Evolutionary conservation across 2,797 vertebrate species (phyloP).

Genomic region (Pseudopleuronectes americanus): DNA sequence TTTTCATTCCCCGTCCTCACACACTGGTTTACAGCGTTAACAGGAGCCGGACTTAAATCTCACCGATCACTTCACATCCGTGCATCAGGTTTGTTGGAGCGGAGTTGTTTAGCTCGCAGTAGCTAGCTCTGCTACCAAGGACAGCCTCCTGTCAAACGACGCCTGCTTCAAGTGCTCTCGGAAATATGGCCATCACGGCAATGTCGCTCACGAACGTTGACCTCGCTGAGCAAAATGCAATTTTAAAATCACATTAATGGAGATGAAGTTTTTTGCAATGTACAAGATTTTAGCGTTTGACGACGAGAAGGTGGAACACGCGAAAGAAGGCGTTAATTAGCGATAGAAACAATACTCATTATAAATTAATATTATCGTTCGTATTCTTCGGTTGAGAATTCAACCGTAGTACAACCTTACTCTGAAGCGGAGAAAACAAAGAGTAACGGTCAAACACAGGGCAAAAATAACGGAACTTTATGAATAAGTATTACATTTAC

Average conservation of each 20-base stretch:
- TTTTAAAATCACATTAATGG: accelerated
- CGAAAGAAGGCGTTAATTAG: accelerated
- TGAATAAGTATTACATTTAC: background rate
- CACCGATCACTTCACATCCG: conserved; percentile 40
- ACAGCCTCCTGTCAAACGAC: conserved; percentile 58
- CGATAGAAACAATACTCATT: background rate
- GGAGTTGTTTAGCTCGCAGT: conserved; percentile 39
- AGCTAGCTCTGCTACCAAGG: conserved; percentile 52
- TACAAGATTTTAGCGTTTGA: background rate
- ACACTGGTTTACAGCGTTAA: background rate
- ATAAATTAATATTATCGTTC: background rate
- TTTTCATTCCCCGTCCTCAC: background rate
- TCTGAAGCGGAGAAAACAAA: accelerated
- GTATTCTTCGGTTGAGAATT: background rate
- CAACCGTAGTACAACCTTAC: accelerated
- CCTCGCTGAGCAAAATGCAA: background rate
- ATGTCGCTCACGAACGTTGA: background rate
- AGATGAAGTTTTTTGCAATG: accelerated
- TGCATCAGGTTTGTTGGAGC: background rate
- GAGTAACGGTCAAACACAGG: background rate
- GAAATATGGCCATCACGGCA: background rate
- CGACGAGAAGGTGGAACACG: background rate
- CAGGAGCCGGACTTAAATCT: conserved; percentile 32
- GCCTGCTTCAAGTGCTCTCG: conserved; percentile 6
- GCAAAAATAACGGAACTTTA: background rate